Conservation (phyloP, 1,140 invertebrate genomes). For the Cyrtorhinus lividipennis region DNA sequence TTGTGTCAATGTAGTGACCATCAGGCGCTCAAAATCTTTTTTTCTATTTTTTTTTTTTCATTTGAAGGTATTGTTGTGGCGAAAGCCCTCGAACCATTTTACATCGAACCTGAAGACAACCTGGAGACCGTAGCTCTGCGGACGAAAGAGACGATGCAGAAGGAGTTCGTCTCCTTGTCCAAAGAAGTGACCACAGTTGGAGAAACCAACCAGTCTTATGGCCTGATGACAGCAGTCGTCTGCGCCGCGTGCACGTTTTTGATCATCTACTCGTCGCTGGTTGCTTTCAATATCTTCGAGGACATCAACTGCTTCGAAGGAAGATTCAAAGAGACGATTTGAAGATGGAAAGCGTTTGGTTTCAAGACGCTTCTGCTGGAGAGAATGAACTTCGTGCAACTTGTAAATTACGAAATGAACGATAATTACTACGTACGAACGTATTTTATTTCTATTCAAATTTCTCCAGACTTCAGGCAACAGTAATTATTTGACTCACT, state of each 20-base stretch:
- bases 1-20: too few relatives aligned
- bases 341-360: too few relatives aligned
- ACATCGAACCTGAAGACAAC: not conserved
- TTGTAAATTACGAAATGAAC: too few relatives aligned
- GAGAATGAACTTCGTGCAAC: too few relatives aligned
- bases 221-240: not conserved
- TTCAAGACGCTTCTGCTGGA: too few relatives aligned
- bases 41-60: not conserved
- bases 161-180: not conserved
- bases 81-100: not conserved
- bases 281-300: not conserved
- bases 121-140: not conserved
- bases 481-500: too few relatives aligned
- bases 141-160: not conserved
- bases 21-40: not conserved
- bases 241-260: not conserved
- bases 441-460: too few relatives aligned
- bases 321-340: too few relatives aligned
- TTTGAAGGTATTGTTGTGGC: not conserved
- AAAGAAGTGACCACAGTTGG: not conserved
- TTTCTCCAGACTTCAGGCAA: too few relatives aligned
- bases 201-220: not conserved
- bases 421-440: too few relatives aligned
- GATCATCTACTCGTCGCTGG: not conserved
- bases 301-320: not conserved